Percentiles rank a stretch among this genome's conserved stretches.
These are phyloP conservation scores for Sphinx pinastri DNA, from an alignment of 2,888 invertebrate genomes.

Conservation along the genomic window DNA sequence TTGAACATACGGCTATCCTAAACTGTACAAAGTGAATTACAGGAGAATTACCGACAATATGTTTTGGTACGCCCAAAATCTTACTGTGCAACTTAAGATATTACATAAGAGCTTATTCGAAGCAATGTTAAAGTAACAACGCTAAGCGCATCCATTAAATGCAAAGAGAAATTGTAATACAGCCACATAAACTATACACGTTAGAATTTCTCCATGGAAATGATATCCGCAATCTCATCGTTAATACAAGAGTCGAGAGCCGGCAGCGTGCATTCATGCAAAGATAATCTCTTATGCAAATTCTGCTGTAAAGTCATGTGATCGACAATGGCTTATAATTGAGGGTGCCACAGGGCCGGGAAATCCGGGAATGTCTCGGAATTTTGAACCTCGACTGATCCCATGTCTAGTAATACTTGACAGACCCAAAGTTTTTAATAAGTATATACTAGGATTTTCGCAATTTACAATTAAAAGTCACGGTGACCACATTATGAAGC, in stretches of 20 bases:
- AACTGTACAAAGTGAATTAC: too few species aligned
- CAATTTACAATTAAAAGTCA: too few species aligned
- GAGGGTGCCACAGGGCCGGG: not conserved
- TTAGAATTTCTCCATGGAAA: not conserved
- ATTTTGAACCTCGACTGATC: too few species aligned
- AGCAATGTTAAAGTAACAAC: not conserved
- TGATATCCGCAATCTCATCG: not conserved
- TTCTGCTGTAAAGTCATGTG: not conserved
- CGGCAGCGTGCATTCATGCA: not conserved
- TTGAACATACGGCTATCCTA: too few species aligned
- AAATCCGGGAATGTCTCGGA: too few species aligned
- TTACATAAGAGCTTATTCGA: not conserved
- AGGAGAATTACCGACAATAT: too few species aligned
- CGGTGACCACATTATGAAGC: too few species aligned
- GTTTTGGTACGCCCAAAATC: too few species aligned
- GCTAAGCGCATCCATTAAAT: not conserved
- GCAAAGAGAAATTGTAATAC: not conserved
- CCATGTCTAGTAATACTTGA: too few species aligned
- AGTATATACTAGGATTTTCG: too few species aligned
- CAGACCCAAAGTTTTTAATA: too few species aligned
- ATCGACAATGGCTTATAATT: conserved; percentile 28
- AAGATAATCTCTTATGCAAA: conserved; percentile 19
- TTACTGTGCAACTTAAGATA: too few species aligned
- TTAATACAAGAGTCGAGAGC: conserved; percentile 10
- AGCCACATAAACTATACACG: not conserved